These are phyloP conservation scores for Misgurnus anguillicaudatus DNA, from an alignment of 2,113 vertebrate genomes.

Conservation along the genomic window DNA sequence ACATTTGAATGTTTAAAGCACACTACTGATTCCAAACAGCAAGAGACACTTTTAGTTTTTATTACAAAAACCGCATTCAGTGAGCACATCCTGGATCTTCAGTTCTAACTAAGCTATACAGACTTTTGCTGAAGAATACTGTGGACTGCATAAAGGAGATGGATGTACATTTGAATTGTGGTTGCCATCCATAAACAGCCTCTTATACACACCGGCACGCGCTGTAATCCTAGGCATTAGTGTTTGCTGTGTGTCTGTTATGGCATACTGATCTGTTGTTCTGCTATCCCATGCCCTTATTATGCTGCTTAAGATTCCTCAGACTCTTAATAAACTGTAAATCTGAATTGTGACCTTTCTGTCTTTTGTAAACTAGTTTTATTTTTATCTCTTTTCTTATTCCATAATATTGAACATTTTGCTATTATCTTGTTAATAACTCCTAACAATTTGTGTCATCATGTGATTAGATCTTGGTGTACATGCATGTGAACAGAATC, in stretches of 20 bases:
- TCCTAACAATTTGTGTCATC: slow-evolving; percentile 33
- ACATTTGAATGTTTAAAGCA: slow-evolving; percentile 8
- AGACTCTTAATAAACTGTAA: slow-evolving; percentile 28
- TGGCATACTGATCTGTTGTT: slow-evolving; percentile 31
- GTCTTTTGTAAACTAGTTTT: slow-evolving; percentile 9
- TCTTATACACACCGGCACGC: background rate
- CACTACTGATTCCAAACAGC: background rate
- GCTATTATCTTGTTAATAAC: background rate
- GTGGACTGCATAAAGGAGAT: background rate
- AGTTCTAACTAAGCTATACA: background rate
- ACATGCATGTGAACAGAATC: slow-evolving; percentile 49
- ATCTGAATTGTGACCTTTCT: slow-evolving; percentile 15
- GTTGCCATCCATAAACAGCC: background rate
- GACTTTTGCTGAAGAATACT: background rate
- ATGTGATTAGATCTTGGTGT: background rate
- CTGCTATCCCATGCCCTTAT: background rate
- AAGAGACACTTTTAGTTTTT: background rate
- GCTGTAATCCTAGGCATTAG: background rate
- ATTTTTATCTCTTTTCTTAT: background rate
- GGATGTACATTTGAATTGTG: background rate
- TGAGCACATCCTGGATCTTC: background rate
- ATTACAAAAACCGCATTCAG: background rate
- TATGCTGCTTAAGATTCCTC: slow-evolving; percentile 8
- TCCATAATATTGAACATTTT: slow-evolving; percentile 22
- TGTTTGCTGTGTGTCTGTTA: background rate